These are phyloP conservation scores for Acleris emargana DNA, from an alignment of 2,888 invertebrate genomes.

Conservation along the genomic window DNA sequence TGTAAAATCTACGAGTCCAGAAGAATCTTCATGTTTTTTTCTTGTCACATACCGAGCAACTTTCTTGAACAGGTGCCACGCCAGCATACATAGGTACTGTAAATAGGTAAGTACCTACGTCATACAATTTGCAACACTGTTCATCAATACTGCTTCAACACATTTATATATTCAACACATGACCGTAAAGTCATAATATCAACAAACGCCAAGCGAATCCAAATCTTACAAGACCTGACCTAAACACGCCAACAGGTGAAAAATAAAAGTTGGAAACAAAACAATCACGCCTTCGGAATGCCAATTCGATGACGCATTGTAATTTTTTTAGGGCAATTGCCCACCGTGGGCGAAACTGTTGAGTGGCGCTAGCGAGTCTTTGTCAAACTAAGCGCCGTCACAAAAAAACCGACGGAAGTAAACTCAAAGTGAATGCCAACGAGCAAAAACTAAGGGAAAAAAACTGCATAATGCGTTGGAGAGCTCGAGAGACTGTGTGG, in stretches of 20 bases:
- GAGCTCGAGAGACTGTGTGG: conserved; percentile 67
- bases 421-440: conserved; percentile 76
- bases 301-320: conserved; percentile 50
- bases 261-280: conserved; percentile 8
- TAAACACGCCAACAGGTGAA: conserved; percentile 2
- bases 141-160: no score
- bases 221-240: background rate
- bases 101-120: no score
- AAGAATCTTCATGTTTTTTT: no score
- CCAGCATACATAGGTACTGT: no score
- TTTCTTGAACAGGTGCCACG: no score
- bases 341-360: conserved; percentile 28
- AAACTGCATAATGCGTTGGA: conserved; percentile 77
- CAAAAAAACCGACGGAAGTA: conserved; percentile 80
- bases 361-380: conserved; percentile 65
- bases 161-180: no score
- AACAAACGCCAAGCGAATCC: no score
- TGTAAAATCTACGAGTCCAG: no score
- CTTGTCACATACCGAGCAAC: no score
- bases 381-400: conserved; percentile 78
- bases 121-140: no score
- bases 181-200: no score
- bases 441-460: conserved; percentile 73
- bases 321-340: conserved; percentile 40
- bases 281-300: conserved; percentile 38